Percentiles rank a stretch among this genome's conserved stretches.
phyloP scores from a whole-genome alignment of 2,113 vertebrate species.

The Planiliza haematocheilus region DNA sequence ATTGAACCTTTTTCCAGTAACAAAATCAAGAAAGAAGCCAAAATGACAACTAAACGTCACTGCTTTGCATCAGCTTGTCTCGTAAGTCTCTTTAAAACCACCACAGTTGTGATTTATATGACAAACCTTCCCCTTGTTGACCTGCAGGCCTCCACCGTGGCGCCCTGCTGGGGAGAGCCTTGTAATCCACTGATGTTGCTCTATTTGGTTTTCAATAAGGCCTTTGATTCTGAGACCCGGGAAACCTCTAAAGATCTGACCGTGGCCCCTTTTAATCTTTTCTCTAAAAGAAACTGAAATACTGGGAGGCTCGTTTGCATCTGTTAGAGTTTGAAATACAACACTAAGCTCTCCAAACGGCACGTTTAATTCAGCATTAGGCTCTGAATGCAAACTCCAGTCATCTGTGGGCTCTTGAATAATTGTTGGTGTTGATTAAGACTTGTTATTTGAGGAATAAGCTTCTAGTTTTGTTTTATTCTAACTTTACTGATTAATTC shows the following conservation, averaged over 20 bases:
- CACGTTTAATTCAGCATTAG: slow-evolving; percentile 34
- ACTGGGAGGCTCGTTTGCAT: slow-evolving; percentile 72
- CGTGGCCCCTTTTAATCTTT: slow-evolving; percentile 55
- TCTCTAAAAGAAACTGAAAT: slow-evolving; percentile 63
- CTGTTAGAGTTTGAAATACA: slow-evolving; percentile 69
- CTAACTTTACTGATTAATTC: no score
- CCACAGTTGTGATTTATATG: not conserved
- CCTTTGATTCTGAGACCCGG: slow-evolving; percentile 79
- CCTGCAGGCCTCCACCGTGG: slow-evolving; percentile 49
- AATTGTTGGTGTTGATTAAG: no score
- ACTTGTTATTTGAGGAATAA: no score
- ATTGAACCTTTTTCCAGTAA: no score
- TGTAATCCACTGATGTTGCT: slow-evolving; percentile 81
- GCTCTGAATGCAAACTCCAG: slow-evolving; percentile 27
- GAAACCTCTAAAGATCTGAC: slow-evolving; percentile 74
- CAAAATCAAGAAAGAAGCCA: no score
- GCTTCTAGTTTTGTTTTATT: no score
- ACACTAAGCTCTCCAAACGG: slow-evolving; percentile 47
- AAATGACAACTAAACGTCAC: not conserved
- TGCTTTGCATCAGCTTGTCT: not conserved
- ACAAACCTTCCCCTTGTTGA: slow-evolving; percentile 27
- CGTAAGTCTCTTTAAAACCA: not conserved
- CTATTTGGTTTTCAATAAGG: slow-evolving; percentile 80
- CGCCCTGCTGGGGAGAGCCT: slow-evolving; percentile 69
- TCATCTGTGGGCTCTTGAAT: slow-evolving; percentile 9